A percentile compares a stretch with the other conserved stretches of the same genome.
Evolutionary conservation across 1,140 invertebrate genomes (phyloP).

Genomic region (Achroia grisella): DNA sequence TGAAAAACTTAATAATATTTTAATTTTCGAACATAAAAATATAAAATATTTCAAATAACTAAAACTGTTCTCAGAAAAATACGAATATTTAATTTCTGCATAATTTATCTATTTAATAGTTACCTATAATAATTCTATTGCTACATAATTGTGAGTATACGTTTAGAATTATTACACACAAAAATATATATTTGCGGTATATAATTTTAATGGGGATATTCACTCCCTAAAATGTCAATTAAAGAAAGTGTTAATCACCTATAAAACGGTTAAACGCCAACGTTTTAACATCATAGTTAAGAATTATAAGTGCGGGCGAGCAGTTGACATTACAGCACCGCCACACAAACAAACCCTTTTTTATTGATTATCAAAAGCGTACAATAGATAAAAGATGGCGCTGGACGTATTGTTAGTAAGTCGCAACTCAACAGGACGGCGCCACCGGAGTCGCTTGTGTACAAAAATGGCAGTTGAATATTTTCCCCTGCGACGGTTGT

Average conservation of each 20-base stretch:
- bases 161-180: no score
- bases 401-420: conserved; percentile 53
- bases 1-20: no score
- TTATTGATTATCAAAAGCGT: conserved; percentile 65
- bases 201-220: no score
- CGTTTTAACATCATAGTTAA: conserved; percentile 19
- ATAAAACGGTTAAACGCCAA: conserved; percentile 14
- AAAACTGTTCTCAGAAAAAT: no score
- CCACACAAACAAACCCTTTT: conserved; percentile 42
- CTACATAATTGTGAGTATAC: no score
- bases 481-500: conserved; percentile 50
- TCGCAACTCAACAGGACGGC: conserved; percentile 55
- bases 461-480: conserved; percentile 71
- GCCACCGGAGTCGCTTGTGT: conserved; percentile 64
- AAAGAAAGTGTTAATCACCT: neutral
- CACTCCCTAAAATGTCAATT: conserved; percentile 3
- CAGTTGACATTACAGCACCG: conserved; percentile 21
- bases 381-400: conserved; percentile 69
- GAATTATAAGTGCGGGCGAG: conserved; percentile 11
- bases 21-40: no score
- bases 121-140: no score
- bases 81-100: no score
- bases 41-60: no score
- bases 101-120: no score
- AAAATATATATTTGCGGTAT: no score